Conservation (phyloP, 2,797 vertebrate genomes). For the Paguma larvata region DNA sequence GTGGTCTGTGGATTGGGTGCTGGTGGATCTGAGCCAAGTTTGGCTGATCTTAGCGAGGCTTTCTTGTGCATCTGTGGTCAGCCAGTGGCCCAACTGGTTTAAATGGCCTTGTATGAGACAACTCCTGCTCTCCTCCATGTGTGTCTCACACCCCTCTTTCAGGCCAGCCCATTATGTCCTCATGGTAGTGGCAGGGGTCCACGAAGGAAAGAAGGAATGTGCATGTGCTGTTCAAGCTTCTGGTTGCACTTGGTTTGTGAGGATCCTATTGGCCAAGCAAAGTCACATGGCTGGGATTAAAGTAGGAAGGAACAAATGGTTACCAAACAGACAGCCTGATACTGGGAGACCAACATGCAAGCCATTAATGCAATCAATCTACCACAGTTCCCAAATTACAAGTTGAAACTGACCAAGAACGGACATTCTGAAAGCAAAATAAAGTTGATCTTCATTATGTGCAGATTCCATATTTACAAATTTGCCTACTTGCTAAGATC, state of each 20-base stretch:
- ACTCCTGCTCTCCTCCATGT: background rate
- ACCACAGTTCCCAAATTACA: conserved; percentile 15
- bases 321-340: background rate
- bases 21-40: background rate
- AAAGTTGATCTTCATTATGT: background rate
- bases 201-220: background rate
- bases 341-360: background rate
- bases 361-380: background rate
- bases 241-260: background rate
- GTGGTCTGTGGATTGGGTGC: background rate
- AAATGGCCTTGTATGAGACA: background rate
- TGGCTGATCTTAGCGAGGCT: background rate
- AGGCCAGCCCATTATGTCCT: background rate
- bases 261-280: background rate
- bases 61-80: background rate
- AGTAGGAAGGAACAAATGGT: background rate
- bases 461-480: conserved; percentile 6
- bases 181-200: background rate
- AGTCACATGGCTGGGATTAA: conserved; percentile 26
- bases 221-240: background rate
- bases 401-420: background rate
- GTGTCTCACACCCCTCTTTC: background rate
- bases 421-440: conserved; percentile 14
- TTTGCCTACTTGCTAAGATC: background rate
- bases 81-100: background rate